Conservation (phyloP, 2,113 vertebrate species). For the Planiliza haematocheilus region DNA sequence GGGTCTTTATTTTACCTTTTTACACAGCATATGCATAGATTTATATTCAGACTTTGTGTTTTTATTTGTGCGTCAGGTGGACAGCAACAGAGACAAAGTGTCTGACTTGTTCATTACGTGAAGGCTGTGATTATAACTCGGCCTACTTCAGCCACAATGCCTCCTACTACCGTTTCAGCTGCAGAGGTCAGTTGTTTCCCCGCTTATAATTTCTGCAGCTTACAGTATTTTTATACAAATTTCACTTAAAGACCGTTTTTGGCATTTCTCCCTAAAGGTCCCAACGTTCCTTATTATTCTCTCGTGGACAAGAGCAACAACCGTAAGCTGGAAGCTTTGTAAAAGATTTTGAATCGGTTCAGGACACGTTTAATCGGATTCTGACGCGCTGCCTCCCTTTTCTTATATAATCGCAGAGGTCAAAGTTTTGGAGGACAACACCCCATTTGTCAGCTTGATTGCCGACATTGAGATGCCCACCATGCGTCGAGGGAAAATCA, state of each 20-base stretch:
- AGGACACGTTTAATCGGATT: neutral
- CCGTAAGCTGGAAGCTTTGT: constrained; percentile 42
- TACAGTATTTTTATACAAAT: neutral
- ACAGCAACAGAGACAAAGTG: constrained; percentile 70
- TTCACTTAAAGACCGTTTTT: neutral
- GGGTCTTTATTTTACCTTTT: constrained; percentile 21
- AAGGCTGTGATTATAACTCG: constrained; percentile 90
- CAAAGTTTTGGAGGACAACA: constrained; percentile 87
- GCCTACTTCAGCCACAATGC: constrained; percentile 88
- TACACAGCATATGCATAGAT: too few species aligned
- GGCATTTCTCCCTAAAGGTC: constrained; percentile 83
- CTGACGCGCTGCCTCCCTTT: too few species aligned
- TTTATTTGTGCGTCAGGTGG: constrained; percentile 56
- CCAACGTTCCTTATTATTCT: constrained; percentile 86
- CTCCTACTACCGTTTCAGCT: constrained; percentile 88
- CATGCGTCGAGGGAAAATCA: constrained; percentile 73
- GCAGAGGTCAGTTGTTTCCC: constrained; percentile 82
- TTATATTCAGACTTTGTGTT: neutral
- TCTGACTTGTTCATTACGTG: constrained; percentile 86
- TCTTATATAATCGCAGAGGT: constrained; percentile 76
- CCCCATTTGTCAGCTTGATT: constrained; percentile 76
- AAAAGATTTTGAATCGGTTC: neutral
- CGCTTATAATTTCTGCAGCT: neutral
- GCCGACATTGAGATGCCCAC: constrained; percentile 89
- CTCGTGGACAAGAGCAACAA: constrained; percentile 61